Evolutionary conservation across 1,140 invertebrate species (phyloP), one percentile per base, ranked within the genome.

Genomic region (Diorhabda sublineata): DNA sequence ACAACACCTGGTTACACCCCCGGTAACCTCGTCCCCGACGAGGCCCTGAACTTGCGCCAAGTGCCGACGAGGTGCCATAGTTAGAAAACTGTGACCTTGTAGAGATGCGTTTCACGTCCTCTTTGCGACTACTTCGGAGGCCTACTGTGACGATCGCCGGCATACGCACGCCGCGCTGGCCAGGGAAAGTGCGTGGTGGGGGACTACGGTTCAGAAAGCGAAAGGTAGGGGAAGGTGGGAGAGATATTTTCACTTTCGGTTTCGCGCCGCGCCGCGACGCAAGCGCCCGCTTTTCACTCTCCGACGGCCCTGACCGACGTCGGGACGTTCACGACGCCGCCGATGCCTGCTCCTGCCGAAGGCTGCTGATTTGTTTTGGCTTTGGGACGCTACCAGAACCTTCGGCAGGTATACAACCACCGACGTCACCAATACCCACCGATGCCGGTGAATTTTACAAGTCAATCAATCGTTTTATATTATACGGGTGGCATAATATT

Each of bases 1-100:
- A 83, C 93, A 96, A 84, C 94, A 96, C 56, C 87, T 86, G 59
- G 86, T 85, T 68, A 84, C 82, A 69, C 77, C 81, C 60, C 82
- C 66, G 81, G 82, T 75, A 60, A 71, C 73, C 68, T 75, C 75
- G 67, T 76, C 74, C 56, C 73, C 73, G 43, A 79, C 69, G 47
- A 78, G 74, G 71, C 78, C 79, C 71, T 78, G 77, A 76, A 79
- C 77, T 73, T 80, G 77, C 62, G 72, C 76, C 69, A 77, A 71
- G 67, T 80, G 78, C 60, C 78, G 76, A 70, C 79, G 76, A 71
- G 76, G 78, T 60, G 78, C 77, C 78, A 79, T 79, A 59, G 52
- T 60, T n/a, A 52, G 6, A 3, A 52, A 52, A 52, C 47, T 52
- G 47, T 66, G 63, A 61, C 66, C 67, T 64, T 65, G 66, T 45